These are phyloP conservation scores for Helicoverpa armigera DNA, from an alignment of 1,140 invertebrate genomes.

Conservation along the genomic window DNA sequence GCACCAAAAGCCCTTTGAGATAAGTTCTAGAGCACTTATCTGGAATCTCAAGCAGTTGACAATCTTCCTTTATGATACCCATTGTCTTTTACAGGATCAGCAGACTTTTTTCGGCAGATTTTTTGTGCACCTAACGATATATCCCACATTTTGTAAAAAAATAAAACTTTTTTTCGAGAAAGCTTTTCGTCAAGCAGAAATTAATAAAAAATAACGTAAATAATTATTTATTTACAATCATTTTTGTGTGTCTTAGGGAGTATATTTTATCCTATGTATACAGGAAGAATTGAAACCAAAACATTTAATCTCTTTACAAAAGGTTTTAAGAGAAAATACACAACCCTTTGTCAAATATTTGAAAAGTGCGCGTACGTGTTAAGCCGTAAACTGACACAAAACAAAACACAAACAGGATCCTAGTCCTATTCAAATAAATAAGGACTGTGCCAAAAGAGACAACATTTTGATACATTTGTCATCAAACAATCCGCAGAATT, in stretches of 20 bases:
- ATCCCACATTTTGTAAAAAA: no score
- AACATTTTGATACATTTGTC: no score
- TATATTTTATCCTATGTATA: not conserved
- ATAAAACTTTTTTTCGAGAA: not conserved
- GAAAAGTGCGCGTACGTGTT: not conserved
- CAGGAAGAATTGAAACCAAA: constrained; percentile 4
- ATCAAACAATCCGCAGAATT: no score
- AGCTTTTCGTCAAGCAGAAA: not conserved
- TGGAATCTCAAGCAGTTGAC: not conserved
- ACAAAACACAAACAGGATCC: no score
- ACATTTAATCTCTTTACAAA: not conserved
- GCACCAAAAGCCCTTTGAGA: constrained; percentile 3
- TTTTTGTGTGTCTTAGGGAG: not conserved
- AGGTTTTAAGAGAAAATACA: constrained; percentile 2
- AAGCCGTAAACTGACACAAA: no score
- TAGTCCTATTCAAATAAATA: no score
- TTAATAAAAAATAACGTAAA: not conserved
- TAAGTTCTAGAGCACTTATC: constrained; percentile 8
- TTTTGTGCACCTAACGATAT: not conserved
- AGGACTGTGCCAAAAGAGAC: no score
- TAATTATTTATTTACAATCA: not conserved
- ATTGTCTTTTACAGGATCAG: no score
- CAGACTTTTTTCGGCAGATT: not conserved
- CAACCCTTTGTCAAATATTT: not conserved
- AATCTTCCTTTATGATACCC: not conserved